These are phyloP conservation scores for Tyto alba DNA, from an alignment of 2,113 vertebrate genomes.

Conservation along the genomic window DNA sequence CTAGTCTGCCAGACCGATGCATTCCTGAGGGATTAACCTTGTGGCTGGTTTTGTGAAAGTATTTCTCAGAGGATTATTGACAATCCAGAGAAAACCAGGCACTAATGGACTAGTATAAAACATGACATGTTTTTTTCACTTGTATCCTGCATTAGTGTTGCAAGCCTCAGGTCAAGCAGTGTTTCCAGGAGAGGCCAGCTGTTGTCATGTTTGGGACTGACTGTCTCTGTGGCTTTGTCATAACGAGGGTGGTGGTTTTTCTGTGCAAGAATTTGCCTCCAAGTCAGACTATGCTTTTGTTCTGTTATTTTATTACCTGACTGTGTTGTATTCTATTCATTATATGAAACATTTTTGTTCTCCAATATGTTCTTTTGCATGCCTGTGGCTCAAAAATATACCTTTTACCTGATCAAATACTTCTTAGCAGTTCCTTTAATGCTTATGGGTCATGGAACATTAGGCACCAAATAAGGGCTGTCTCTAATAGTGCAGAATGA, in stretches of 20 bases:
- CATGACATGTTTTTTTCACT: not conserved
- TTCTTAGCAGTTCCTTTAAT: conserved; percentile 42
- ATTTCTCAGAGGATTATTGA: not conserved
- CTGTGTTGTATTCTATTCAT: not conserved
- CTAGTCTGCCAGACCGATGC: not conserved
- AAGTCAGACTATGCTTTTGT: not conserved
- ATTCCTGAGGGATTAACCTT: not conserved
- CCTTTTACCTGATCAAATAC: conserved; percentile 25
- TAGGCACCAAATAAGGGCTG: conserved; percentile 41
- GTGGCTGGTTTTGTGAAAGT: not conserved
- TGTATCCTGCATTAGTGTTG: not conserved
- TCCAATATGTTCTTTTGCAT: not conserved
- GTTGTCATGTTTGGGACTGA: not conserved
- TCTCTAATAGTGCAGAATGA: conserved; percentile 34
- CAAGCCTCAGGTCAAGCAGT: not conserved
- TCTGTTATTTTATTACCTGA: not conserved
- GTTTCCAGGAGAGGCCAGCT: not conserved
- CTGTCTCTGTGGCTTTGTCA: not conserved
- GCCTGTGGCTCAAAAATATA: conserved; percentile 5
- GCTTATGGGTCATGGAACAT: conserved; percentile 48
- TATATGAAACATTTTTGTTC: not conserved
- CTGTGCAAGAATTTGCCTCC: not conserved
- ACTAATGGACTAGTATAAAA: conserved; percentile 11
- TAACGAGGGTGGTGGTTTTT: not conserved
- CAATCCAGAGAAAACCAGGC: not conserved